Evolutionary conservation across 2,888 invertebrate species (phyloP), one percentile per base, ranked within the genome.

Genomic region (Nemoura dubitans): DNA sequence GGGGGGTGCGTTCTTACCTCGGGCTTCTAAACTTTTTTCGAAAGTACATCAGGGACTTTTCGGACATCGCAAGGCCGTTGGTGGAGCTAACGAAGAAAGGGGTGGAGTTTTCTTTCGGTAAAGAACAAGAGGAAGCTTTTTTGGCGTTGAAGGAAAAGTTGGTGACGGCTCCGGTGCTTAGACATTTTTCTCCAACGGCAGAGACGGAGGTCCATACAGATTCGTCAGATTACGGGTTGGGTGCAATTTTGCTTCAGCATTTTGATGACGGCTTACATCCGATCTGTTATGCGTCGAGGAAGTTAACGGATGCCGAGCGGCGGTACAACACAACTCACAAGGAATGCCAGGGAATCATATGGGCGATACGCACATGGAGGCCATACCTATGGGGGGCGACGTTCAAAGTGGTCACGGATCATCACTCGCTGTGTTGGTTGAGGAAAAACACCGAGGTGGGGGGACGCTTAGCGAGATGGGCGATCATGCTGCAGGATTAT

Each of bases 151-250:
- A 86, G 14, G 76, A 10, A 21, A 84, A 76, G 82, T 6, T 90
- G 3, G 85, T 88, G 10, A 28, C 87, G 27, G 85, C 88, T 0
- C 89, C 89, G n/a, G 87, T 89, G 0, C 88, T 90, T 6, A 87
- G 89, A 1, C 80, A 87, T 10, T 90, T 88, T 87, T 88, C 89
- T 21, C 26, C n/a, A 5, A 3, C 42, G 0, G 27, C n/a, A 5
- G 42, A 26, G 21, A 83, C 26, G 0, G 42, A 83, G 26, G 2
- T 83, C 3, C 76, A 77, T 16, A 81, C 81, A 3, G 86, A 86
- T 36, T 80, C 86, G 2, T 86, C 76, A 21, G 21, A 30, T 5
- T 16, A 30, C 0, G 87, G 87, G 5, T 5, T 87, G 25, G 87
- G 86, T 0, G 87, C 87, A 7, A 83, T 87, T 3, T n/a, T 81